Base-by-base conservation (phyloP, 2,888 invertebrate species). In the Amiota communis region DNA sequence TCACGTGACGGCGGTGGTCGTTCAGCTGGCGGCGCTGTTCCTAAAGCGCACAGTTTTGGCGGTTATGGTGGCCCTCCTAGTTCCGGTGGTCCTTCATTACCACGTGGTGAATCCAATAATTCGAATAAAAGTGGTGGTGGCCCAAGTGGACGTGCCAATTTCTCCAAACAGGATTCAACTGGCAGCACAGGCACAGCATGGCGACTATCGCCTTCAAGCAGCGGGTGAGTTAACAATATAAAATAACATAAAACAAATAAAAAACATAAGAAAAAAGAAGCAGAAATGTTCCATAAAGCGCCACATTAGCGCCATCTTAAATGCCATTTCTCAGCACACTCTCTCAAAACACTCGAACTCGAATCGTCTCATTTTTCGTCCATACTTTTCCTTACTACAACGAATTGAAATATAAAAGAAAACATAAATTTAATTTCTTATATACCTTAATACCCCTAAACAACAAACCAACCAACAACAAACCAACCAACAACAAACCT, bases 1-100 rank as follows among this genome's bases (percentile, higher is more conserved):
- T 84, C 80, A 74, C 89, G 84, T 76, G 91, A 80, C 83, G 87
- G 74, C 49, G 88, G 91, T 83, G 92, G 88, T 83, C 74, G 84
- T 47, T 81, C 84, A 9, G 84, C 77, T 10, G 74, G 76, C 53
- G 86, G 83, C 49, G 92, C 92, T 15, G 93, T 95, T 63, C 94
- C 94, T 65, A 96, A 96, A 89, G 95, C 96, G 70, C 96, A 95
- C 90, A 97, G 96, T 89, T 97, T 97, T 86, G 96, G 96, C 12
- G 97, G 96, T 2, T 96, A 96, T 87, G 93, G 93, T 13, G 92
- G 91, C 47, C 90, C 90, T 15, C 86, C 88, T 1, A 86, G 85
- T 68, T 74, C 95, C 1, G 96, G 95, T 0, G 85, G 84, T 17
- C 83, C 84, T n/a, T 90, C 90, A 81, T 89, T 91, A 78, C 90